Conservation (phyloP, 2,888 invertebrate species). For the Caenorhabditis uteleia region DNA sequence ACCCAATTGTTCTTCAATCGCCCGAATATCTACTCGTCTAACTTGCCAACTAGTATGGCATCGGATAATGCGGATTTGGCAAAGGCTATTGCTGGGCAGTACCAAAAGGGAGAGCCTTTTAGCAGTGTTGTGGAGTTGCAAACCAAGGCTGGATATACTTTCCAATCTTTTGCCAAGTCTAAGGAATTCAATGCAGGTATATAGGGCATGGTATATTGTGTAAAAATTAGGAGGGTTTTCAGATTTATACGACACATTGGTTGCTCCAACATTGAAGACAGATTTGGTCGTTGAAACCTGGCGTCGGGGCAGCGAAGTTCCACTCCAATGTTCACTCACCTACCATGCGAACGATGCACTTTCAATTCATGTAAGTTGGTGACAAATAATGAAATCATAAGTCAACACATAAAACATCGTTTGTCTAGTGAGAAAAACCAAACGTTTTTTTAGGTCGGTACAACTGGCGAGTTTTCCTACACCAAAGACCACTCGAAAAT, state of each 20-base stretch:
- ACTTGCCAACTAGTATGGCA: constrained; percentile 76
- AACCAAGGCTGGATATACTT: constrained; percentile 76
- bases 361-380: constrained; percentile 21
- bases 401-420: constrained; percentile 2
- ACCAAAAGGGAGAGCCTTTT: constrained; percentile 42
- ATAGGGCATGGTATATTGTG: not conserved
- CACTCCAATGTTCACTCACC: constrained; percentile 46
- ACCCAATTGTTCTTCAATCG: constrained; percentile 82
- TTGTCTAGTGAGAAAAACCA: not conserved
- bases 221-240: constrained; percentile 4
- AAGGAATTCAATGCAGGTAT: constrained; percentile 78
- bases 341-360: constrained; percentile 56
- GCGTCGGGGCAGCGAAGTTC: constrained; percentile 81
- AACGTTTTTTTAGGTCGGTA: constrained; percentile 39
- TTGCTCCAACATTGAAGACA: constrained; percentile 79
- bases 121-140: constrained; percentile 52
- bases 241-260: constrained; percentile 83
- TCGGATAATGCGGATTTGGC: constrained; percentile 74
- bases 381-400: constrained; percentile 13
- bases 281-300: constrained; percentile 84
- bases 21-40: constrained; percentile 79
- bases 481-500: constrained; percentile 85
- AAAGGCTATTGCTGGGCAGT: constrained; percentile 52
- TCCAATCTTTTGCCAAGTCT: constrained; percentile 85
- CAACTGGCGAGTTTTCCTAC: constrained; percentile 51